phyloP scores from a whole-genome alignment of 2,113 vertebrate species.

The Triplophysa rosa region DNA sequence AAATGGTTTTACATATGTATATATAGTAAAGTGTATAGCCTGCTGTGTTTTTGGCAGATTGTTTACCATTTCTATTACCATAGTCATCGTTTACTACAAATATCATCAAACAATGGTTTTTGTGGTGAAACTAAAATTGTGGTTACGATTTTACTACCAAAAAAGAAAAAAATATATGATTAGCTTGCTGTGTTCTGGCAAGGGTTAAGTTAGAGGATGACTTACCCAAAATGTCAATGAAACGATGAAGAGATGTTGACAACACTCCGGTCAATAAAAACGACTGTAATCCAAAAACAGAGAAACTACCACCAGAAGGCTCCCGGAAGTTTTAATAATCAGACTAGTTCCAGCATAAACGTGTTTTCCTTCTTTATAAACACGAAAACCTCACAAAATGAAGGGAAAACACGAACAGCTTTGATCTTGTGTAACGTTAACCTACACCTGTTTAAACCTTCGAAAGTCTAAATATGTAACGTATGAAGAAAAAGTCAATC shows the following conservation, averaged over 20 bases:
- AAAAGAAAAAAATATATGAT: too few relatives aligned
- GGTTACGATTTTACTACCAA: too few relatives aligned
- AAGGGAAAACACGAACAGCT: conserved; percentile 16
- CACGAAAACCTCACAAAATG: background rate
- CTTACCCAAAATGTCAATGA: conserved; percentile 33
- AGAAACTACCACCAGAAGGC: background rate
- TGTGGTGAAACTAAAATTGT: too few relatives aligned
- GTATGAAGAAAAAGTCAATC: background rate
- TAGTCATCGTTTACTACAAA: too few relatives aligned
- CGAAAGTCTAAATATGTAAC: background rate
- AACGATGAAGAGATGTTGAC: background rate
- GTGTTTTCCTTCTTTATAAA: background rate
- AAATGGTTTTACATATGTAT: too few relatives aligned
- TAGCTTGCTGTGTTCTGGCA: too few relatives aligned
- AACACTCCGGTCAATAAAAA: background rate
- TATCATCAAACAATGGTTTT: too few relatives aligned
- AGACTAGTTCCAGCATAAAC: background rate
- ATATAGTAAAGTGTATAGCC: too few relatives aligned
- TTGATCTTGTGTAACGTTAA: background rate
- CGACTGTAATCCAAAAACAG: conserved; percentile 47
- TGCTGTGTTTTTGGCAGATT: too few relatives aligned
- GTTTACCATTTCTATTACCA: too few relatives aligned
- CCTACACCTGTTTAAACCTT: background rate
- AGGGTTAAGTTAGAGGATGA: background rate
- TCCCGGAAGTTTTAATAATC: background rate